phyloP scores from a whole-genome alignment of 2,888 invertebrate genomes.

The Byasa hedistus region DNA sequence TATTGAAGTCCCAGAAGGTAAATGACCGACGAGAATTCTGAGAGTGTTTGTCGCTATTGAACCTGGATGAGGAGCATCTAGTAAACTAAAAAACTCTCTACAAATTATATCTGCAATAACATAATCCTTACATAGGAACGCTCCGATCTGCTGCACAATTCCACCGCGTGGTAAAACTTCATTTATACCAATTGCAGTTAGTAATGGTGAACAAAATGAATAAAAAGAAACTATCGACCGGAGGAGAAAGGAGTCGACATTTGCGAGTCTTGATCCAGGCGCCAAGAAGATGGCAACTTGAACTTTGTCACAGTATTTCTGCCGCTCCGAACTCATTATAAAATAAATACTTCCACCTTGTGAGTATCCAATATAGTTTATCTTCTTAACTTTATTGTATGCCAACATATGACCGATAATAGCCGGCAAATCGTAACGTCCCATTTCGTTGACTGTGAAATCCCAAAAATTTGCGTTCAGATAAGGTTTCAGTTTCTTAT shows the following conservation, averaged over 20 bases:
- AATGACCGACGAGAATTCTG: constrained; percentile 37
- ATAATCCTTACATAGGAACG: constrained; percentile 13
- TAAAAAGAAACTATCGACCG: constrained; percentile 21
- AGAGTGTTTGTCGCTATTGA: constrained; percentile 36
- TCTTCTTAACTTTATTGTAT: constrained; percentile 68
- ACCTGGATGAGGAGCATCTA: constrained; percentile 40
- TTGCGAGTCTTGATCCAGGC: constrained; percentile 79
- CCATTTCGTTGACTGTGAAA: constrained; percentile 88
- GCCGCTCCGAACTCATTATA: constrained; percentile 79
- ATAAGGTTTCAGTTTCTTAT: constrained; percentile 70
- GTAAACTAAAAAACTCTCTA: constrained; percentile 14
- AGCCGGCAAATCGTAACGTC: constrained; percentile 85
- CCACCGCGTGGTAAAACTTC: constrained; percentile 20
- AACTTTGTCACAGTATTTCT: constrained; percentile 82
- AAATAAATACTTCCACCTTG: constrained; percentile 83
- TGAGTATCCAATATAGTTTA: constrained; percentile 88
- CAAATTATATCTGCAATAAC: constrained; percentile 21
- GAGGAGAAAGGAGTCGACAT: constrained; percentile 52
- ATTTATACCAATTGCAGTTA: constrained; percentile 23
- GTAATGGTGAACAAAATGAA: constrained; percentile 8
- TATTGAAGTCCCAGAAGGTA: constrained; percentile 48
- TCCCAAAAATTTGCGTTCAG: constrained; percentile 72
- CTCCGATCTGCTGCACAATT: constrained; percentile 15
- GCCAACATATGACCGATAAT: constrained; percentile 83
- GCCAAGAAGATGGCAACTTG: constrained; percentile 79